phyloP scores from a whole-genome alignment of 1,140 invertebrate genomes.

The Drosophila pandora region DNA sequence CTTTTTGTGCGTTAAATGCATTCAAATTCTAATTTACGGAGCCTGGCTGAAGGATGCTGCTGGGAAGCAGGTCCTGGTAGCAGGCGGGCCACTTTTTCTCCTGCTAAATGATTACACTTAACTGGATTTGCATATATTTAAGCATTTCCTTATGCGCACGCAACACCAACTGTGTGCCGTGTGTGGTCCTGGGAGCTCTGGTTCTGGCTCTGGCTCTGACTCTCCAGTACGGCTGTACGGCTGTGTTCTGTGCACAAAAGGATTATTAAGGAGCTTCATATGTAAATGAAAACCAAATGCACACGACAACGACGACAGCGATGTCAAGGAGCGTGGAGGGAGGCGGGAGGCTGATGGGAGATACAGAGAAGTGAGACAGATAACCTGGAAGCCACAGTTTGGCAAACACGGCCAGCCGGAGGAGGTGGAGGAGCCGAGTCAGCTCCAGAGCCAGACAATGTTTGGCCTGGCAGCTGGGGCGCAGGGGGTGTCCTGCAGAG shows the following conservation, averaged over 20 bases:
- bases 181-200: conserved; percentile 1
- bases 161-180: conserved; percentile 78
- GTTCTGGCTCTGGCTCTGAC: conserved; percentile 5
- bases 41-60: conserved; percentile 24
- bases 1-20: conserved; percentile 61
- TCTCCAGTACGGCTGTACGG: conserved; percentile 1
- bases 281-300: conserved; percentile 83
- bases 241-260: conserved; percentile 74
- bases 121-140: conserved; percentile 82
- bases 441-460: conserved; percentile 59
- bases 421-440: conserved; percentile 4
- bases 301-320: conserved; percentile 56
- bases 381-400: conserved; percentile 80
- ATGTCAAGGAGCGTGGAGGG: conserved; percentile 4
- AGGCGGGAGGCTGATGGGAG: conserved; percentile 1
- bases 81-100: conserved; percentile 62
- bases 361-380: conserved; percentile 59
- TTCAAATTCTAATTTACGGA: conserved; percentile 72
- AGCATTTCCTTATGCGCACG: conserved; percentile 80
- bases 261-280: conserved; percentile 83
- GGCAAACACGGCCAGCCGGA: conserved; percentile 60
- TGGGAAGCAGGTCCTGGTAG: conserved; percentile 27
- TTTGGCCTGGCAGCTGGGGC: conserved; percentile 49
- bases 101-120: conserved; percentile 81
- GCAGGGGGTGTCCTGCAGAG: conserved; percentile 28